A percentile compares a stretch with the other conserved stretches of the same genome.
Conservation (phyloP, 2,113 vertebrate species). For the Amphilophus citrinellus region DNA sequence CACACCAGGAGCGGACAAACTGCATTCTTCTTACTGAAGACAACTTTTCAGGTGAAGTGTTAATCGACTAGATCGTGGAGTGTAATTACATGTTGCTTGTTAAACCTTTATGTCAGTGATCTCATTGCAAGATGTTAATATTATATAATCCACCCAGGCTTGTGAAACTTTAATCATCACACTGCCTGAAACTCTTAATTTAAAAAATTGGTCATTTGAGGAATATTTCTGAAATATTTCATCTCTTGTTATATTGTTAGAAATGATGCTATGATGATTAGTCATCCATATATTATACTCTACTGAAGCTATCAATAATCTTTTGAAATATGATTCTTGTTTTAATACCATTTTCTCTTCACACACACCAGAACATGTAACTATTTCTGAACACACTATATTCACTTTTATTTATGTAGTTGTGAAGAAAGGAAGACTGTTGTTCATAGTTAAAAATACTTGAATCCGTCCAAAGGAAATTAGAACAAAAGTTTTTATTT, state of each 20-base stretch:
- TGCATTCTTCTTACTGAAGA: neutral
- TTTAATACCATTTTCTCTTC: slow-evolving; percentile 9
- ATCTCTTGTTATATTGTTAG: neutral
- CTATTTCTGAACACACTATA: neutral
- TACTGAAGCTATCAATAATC: neutral
- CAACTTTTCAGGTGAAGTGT: slow-evolving; percentile 1
- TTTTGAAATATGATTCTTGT: neutral
- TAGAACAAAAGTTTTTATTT: neutral
- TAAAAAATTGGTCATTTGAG: neutral
- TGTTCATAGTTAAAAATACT: neutral
- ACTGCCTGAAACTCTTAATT: neutral
- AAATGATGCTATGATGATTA: neutral
- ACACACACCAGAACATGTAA: neutral
- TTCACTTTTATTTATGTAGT: neutral
- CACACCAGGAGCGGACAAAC: neutral
- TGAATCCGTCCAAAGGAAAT: neutral
- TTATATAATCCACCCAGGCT: neutral
- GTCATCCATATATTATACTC: neutral
- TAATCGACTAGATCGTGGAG: neutral
- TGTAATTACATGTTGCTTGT: neutral
- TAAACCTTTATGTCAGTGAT: neutral
- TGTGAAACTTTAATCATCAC: neutral
- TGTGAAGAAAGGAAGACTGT: neutral
- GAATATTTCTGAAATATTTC: neutral
- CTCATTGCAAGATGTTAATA: neutral